Base-by-base conservation (phyloP, 1,140 invertebrate species). In the Tetramorium alpestre region DNA sequence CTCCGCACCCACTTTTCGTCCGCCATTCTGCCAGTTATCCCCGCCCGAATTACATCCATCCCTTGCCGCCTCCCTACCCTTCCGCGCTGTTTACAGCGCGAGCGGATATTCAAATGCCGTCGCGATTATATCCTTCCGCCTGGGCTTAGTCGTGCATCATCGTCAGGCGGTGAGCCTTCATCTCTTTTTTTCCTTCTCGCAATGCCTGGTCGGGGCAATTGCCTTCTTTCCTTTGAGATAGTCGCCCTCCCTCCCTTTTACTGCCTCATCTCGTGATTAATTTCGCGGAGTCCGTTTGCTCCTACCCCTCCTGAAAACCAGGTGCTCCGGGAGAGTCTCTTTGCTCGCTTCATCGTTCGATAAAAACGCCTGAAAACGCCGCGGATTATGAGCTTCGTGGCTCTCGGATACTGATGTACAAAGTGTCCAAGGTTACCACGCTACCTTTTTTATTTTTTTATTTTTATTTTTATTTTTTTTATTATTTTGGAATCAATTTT, bases 191-290 rank as follows among this genome's bases (percentile, higher is more conserved):
- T 85, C 33, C 64, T 64, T 88, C 73, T 86, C 49, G 65, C 49
- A 67, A 86, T 60, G 33, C 11, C 33, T 56, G n/a, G 64, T 60
- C 72, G 77, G 73, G 58, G 72, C 86, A 88, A 88, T 91, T 87
- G 87, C 87, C 87, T 82, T 54, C 73, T 80, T 90, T 82, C 64
- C 84, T 86, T 90, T 91, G 73, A 78, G 41, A 72, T 69, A 54
- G 33, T 49, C n/a, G 69, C 38, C 18, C 25, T 51, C 28, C 11
- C 51, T 62, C 25, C 25, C 25, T 54, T 73, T 54, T 49, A n/a
- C 67, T 47, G 70, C 82, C 47, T 84, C 80, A 87, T 85, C 56
- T 69, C 33, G 25, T 82, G 85, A 88, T 80, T 65, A 88, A 89
- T 85, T 73, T 88, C 44, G 11, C 41, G 11, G 47, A 67, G 72